phyloP scores from a whole-genome alignment of 2,113 vertebrate genomes.

The Chaenogobius annularis region DNA sequence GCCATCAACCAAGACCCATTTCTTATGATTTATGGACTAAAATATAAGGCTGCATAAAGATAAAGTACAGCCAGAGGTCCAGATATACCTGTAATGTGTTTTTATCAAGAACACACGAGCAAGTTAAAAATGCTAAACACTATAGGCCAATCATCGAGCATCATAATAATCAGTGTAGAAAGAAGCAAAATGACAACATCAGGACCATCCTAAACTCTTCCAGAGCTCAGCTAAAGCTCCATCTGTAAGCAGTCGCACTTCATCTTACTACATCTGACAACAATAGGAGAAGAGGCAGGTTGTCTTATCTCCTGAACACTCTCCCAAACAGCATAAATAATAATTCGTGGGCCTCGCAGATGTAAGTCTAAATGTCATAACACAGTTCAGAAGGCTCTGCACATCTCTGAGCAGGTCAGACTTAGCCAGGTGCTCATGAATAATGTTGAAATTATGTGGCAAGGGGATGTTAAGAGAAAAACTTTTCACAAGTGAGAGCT shows the following conservation, averaged over 20 bases:
- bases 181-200: background rate
- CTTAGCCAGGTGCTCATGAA: slow-evolving; percentile 76
- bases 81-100: too few relatives aligned
- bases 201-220: slow-evolving; percentile 1
- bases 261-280: slow-evolving; percentile 8
- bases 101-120: background rate
- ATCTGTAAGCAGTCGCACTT: slow-evolving; percentile 3
- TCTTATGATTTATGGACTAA: background rate
- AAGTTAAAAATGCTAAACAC: too few relatives aligned
- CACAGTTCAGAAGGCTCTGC: slow-evolving; percentile 31
- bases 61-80: background rate
- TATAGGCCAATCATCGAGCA: background rate
- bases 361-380: slow-evolving; percentile 28
- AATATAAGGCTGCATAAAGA: background rate
- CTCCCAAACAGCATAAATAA: slow-evolving; percentile 1
- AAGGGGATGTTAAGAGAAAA: slow-evolving; percentile 35
- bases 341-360: background rate
- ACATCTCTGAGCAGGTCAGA: slow-evolving; percentile 53
- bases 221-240: slow-evolving; percentile 30
- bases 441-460: slow-evolving; percentile 61
- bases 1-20: background rate
- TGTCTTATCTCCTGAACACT: slow-evolving; percentile 5
- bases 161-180: background rate
- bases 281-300: background rate
- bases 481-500: slow-evolving; percentile 63